Evolutionary conservation across 2,888 invertebrate species (phyloP).

Genomic region (Spilarctia lutea): DNA sequence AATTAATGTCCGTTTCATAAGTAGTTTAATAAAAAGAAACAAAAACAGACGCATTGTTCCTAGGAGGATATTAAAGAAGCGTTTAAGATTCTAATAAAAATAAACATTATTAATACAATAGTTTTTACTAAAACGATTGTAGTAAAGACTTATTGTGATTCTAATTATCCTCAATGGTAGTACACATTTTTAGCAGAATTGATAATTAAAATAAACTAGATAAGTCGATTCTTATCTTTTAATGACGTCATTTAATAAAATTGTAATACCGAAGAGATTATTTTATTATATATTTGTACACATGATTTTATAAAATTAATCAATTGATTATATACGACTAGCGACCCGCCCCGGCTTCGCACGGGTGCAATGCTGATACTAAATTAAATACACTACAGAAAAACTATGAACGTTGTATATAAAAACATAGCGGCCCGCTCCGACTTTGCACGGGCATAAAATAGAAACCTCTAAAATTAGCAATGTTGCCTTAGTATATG

Average conservation of each 20-base stretch:
- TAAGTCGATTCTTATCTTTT: neutral
- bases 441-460: too few species aligned
- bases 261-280: neutral
- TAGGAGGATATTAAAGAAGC: too few species aligned
- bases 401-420: too few species aligned
- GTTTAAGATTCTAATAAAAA: too few species aligned
- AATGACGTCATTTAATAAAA: neutral
- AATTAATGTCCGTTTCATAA: too few species aligned
- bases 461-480: too few species aligned
- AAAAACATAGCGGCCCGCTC: too few species aligned
- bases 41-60: neutral
- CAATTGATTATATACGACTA: neutral
- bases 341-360: too few species aligned
- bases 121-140: neutral
- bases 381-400: too few species aligned
- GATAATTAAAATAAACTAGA: neutral
- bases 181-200: too few species aligned
- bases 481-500: too few species aligned
- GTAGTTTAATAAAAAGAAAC: neutral
- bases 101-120: neutral
- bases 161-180: neutral
- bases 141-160: neutral
- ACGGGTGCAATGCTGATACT: too few species aligned
- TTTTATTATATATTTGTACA: neutral
- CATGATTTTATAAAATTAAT: neutral